These are phyloP conservation scores for Onychomys torridus DNA, from an alignment of 2,797 vertebrate genomes.

Conservation along the genomic window DNA sequence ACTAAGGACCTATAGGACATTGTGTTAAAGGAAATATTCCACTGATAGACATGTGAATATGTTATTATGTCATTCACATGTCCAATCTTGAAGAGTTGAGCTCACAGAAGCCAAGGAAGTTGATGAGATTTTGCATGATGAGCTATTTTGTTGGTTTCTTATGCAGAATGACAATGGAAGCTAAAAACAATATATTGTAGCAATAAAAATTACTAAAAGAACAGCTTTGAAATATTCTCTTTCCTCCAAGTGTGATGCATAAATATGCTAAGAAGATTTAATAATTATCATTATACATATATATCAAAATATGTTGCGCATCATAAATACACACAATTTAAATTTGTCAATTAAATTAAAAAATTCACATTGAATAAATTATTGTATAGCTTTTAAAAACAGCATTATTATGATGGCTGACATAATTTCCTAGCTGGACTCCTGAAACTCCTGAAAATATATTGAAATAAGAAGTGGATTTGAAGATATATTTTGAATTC, in stretches of 20 bases:
- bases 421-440: neutral
- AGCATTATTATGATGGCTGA: neutral
- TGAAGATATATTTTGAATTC: neutral
- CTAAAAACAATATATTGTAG: neutral
- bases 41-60: neutral
- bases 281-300: neutral
- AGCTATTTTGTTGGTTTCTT: neutral
- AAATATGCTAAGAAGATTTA: neutral
- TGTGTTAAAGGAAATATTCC: neutral
- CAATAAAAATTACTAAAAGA: neutral
- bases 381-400: neutral
- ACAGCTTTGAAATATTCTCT: neutral
- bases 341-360: neutral
- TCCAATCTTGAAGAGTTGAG: neutral
- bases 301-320: neutral
- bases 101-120: neutral
- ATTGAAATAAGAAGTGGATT: neutral
- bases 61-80: neutral
- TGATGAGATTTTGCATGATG: neutral
- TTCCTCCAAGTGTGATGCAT: neutral
- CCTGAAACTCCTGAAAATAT: neutral
- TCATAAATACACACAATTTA: neutral
- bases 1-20: neutral
- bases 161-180: neutral
- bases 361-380: neutral